These are phyloP conservation scores for Collichthys lucidus DNA, from an alignment of 2,113 vertebrate species.

Conservation along the genomic window DNA sequence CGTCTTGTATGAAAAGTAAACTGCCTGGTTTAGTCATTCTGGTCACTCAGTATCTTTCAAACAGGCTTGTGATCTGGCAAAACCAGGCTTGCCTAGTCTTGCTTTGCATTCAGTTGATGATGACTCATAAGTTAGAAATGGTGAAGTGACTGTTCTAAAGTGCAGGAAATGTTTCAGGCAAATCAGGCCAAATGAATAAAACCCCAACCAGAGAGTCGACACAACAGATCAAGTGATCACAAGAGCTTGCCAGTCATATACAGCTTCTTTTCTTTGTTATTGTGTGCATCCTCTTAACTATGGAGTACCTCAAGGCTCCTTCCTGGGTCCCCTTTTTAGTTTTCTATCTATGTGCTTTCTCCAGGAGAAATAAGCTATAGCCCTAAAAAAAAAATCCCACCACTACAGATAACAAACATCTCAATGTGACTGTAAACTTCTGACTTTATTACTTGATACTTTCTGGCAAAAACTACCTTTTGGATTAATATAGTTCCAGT, in stretches of 20 bases:
- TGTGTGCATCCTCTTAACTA: neutral
- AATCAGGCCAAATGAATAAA: neutral
- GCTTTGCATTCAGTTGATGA: slow-evolving; percentile 40
- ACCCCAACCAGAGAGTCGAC: neutral
- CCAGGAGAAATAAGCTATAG: neutral
- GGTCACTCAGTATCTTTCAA: neutral
- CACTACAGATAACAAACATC: neutral
- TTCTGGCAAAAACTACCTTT: neutral
- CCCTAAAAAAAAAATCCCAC: too few relatives aligned
- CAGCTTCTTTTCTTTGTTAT: neutral
- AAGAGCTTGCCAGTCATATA: neutral
- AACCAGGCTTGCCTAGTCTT: slow-evolving; percentile 41
- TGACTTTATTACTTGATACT: neutral
- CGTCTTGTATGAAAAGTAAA: neutral
- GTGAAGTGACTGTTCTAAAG: neutral
- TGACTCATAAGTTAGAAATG: slow-evolving; percentile 52
- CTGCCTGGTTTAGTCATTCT: neutral
- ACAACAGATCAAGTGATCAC: too few relatives aligned
- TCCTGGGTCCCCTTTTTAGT: neutral
- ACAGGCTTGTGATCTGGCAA: slow-evolving; percentile 1
- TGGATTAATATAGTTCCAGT: neutral
- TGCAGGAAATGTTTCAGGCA: neutral
- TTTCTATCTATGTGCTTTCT: neutral
- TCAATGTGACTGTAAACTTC: neutral
- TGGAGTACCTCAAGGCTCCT: slow-evolving; percentile 19